These are phyloP conservation scores for Zoanthus sansibaricus DNA, from an alignment of 92 coral and sea anemone species.

Conservation along the genomic window DNA sequence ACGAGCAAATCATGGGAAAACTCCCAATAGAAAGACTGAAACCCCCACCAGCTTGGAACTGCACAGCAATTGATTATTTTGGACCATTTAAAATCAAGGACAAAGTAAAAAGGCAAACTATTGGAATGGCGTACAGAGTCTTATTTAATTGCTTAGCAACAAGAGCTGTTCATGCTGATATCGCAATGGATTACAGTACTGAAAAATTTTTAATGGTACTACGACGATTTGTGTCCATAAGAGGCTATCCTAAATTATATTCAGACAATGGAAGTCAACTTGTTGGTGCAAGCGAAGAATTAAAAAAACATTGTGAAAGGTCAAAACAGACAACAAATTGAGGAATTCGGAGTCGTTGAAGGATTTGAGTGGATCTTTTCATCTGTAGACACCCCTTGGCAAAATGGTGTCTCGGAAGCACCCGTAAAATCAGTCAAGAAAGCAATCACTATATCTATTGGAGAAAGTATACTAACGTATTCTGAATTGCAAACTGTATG, in stretches of 20 bases:
- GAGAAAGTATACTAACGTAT: constrained; percentile 21
- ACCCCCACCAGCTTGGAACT: constrained; percentile 41
- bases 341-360: neutral
- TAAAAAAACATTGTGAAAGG: neutral
- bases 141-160: constrained; percentile 50
- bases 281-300: neutral
- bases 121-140: constrained; percentile 46
- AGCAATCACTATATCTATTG: constrained; percentile 25
- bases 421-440: constrained; percentile 43
- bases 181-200: constrained; percentile 53
- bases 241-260: constrained; percentile 21
- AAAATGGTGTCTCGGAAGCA: too few species aligned
- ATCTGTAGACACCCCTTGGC: constrained; percentile 63
- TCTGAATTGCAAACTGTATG: neutral
- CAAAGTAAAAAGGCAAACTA: constrained; percentile 40
- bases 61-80: constrained; percentile 19
- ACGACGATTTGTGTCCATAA: constrained; percentile 54
- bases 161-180: constrained; percentile 51
- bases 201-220: constrained; percentile 50
- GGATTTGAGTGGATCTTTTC: constrained; percentile 48
- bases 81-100: constrained; percentile 17
- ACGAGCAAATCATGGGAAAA: constrained; percentile 32
- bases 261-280: constrained; percentile 25
- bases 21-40: constrained; percentile 40
- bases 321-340: neutral